A percentile compares a stretch with the other conserved stretches of the same genome.
Evolutionary conservation across 2,888 invertebrate species (phyloP).

Genomic region (Drosophila neutralis): DNA sequence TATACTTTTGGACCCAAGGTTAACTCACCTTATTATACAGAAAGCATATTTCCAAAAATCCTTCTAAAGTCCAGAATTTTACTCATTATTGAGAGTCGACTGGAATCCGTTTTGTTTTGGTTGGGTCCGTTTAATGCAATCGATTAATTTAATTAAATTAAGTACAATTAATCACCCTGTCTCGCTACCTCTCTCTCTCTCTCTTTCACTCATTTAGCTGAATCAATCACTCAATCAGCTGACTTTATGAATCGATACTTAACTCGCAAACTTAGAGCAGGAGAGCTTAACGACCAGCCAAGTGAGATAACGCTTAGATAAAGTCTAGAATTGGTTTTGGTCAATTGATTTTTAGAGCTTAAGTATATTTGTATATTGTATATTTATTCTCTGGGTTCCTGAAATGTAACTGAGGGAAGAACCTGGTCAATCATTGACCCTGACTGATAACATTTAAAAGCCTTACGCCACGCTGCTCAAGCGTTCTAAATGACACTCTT

Average conservation of each 20-base stretch:
- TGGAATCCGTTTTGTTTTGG: neutral
- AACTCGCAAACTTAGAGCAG: neutral
- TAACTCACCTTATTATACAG: neutral
- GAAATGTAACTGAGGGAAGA: neutral
- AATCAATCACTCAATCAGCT: constrained; percentile 17
- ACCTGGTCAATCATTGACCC: neutral
- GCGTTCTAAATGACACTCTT: constrained; percentile 9
- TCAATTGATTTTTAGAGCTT: neutral
- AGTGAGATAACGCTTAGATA: neutral
- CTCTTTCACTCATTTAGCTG: constrained; percentile 5
- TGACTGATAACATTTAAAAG: neutral
- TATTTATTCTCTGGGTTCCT: constrained; percentile 1
- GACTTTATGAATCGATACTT: neutral
- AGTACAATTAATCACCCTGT: no score
- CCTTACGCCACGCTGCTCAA: constrained; percentile 20
- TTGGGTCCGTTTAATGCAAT: neutral
- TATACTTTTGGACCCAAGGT: neutral
- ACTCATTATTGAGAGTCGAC: neutral
- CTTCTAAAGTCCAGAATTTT: neutral
- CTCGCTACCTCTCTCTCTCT: neutral
- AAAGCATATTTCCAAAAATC: neutral
- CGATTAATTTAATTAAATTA: no score
- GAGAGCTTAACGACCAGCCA: neutral
- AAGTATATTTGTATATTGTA: neutral
- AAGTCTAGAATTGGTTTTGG: neutral